Evolutionary conservation across 2,888 invertebrate genomes (phyloP).

Genomic region (Chrysotoxum bicinctum): DNA sequence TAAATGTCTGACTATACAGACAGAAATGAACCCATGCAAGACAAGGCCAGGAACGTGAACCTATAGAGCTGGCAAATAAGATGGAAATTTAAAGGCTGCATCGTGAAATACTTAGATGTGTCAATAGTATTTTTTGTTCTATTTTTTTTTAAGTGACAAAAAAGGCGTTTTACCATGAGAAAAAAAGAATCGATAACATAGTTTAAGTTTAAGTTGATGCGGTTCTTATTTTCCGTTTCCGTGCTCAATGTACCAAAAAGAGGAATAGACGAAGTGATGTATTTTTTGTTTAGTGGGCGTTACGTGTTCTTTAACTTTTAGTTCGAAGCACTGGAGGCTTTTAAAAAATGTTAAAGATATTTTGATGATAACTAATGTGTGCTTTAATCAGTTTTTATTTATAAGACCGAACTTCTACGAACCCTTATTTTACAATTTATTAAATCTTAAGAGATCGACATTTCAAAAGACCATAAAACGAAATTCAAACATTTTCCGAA

Average conservation of each 20-base stretch:
- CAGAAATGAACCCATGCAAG: slow-evolving; percentile 40
- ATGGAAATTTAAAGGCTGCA: slow-evolving; percentile 15
- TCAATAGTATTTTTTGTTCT: not conserved
- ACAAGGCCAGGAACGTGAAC: slow-evolving; percentile 33
- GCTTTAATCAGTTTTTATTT: no score
- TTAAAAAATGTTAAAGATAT: not conserved
- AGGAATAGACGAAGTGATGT: not conserved
- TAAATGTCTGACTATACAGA: slow-evolving; percentile 7
- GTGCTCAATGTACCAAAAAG: not conserved
- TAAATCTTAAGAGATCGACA: no score
- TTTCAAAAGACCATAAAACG: no score
- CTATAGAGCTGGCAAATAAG: not conserved
- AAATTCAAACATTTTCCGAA: no score
- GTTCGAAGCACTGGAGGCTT: not conserved
- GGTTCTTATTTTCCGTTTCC: not conserved
- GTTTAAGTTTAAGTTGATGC: not conserved
- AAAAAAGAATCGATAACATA: slow-evolving; percentile 1
- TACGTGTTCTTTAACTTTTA: not conserved
- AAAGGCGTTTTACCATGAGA: not conserved
- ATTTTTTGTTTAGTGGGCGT: not conserved
- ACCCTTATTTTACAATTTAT: no score
- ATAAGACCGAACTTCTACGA: no score
- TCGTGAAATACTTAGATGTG: slow-evolving; percentile 15
- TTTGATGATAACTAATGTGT: not conserved
- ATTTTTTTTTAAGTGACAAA: not conserved